These are phyloP conservation scores for Napeogenes sylphis DNA, from an alignment of 2,888 invertebrate species.

Conservation along the genomic window DNA sequence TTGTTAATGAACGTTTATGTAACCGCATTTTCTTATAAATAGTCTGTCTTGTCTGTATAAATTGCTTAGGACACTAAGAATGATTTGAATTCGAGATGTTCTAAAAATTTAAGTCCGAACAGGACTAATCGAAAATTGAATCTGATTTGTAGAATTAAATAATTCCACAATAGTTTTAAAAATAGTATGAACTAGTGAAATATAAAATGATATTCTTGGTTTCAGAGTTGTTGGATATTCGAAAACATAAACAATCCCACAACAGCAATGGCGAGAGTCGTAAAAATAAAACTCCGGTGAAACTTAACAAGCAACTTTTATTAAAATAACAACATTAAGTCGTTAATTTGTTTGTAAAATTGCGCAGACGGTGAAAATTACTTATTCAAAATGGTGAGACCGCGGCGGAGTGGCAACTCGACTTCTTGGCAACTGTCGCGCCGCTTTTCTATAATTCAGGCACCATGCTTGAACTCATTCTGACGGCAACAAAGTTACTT, in stretches of 20 bases:
- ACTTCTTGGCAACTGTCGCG: conserved; percentile 58
- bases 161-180: too few species aligned
- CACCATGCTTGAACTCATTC: conserved; percentile 34
- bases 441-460: conserved; percentile 67
- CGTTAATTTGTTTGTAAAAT: conserved; percentile 77
- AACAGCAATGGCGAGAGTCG: conserved; percentile 57
- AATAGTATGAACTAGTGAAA: too few species aligned
- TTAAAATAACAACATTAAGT: conserved; percentile 74
- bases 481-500: conserved; percentile 26
- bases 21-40: too few species aligned
- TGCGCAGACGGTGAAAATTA: conserved; percentile 74
- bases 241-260: conserved; percentile 61
- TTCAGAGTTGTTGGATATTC: conserved; percentile 41
- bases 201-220: conserved; percentile 10
- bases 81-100: too few species aligned
- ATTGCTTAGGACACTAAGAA: too few species aligned
- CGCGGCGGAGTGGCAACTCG: conserved; percentile 52
- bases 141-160: too few species aligned
- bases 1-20: too few species aligned
- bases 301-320: conserved; percentile 68
- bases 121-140: too few species aligned
- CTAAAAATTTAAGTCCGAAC: too few species aligned
- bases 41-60: too few species aligned
- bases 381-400: conserved; percentile 67
- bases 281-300: conserved; percentile 65